A percentile compares a stretch with the other conserved stretches of the same genome.
Conservation (phyloP, 2,797 vertebrate genomes). For the Avahi laniger region DNA sequence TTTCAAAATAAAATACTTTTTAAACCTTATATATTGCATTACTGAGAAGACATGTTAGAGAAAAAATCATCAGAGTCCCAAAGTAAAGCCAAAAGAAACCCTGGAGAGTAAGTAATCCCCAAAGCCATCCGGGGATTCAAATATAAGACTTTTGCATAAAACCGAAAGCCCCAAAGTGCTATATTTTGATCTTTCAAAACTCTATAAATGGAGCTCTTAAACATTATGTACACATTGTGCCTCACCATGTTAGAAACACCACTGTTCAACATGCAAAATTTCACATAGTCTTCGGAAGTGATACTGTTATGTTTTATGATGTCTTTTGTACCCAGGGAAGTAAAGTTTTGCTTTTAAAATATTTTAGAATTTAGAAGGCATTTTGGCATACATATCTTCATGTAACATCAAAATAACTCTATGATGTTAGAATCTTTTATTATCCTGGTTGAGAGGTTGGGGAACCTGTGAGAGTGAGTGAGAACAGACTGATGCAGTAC, state of each 20-base stretch:
- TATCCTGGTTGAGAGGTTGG: neutral
- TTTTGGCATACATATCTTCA: neutral
- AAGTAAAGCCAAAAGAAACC: conserved; percentile 6
- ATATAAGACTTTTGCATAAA: neutral
- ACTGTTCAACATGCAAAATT: neutral
- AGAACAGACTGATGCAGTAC: neutral
- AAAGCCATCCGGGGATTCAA: neutral
- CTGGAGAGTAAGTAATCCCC: neutral
- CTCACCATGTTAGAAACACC: neutral
- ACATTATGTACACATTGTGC: fast-evolving
- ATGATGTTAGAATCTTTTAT: conserved; percentile 27
- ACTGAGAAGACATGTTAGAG: neutral
- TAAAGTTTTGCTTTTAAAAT: neutral
- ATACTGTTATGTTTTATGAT: neutral
- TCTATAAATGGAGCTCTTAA: neutral
- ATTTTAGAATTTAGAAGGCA: neutral
- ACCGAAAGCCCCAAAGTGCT: neutral
- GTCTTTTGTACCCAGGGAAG: neutral
- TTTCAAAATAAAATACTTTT: conserved; percentile 41
- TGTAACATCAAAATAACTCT: conserved; percentile 5
- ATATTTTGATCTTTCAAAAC: neutral
- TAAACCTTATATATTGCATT: conserved; percentile 18
- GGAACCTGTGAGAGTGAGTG: neutral
- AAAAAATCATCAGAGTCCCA: neutral
- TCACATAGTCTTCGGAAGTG: neutral